Percentiles rank a stretch among this genome's conserved stretches.
Conservation (phyloP, 2,113 vertebrate species). For the Sylvietta virens region DNA sequence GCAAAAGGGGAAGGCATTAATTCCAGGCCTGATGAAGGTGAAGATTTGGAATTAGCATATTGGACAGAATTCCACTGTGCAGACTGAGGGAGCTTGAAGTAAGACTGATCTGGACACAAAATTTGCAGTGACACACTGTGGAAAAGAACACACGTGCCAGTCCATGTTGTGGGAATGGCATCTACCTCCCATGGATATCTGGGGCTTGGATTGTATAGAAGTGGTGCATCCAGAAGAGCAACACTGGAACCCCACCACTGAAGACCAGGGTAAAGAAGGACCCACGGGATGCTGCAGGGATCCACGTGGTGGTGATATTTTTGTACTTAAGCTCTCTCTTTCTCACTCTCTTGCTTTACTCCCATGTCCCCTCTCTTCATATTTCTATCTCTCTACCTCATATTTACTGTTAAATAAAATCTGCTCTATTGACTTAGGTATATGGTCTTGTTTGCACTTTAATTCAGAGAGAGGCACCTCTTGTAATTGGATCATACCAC, state of each 20-base stretch:
- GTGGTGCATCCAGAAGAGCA: not conserved
- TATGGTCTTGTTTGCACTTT: not conserved
- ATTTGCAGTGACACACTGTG: not conserved
- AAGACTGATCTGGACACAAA: not conserved
- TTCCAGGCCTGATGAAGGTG: not conserved
- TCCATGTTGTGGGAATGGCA: not conserved
- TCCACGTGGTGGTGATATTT: not conserved
- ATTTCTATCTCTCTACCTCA: not conserved
- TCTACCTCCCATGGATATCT: not conserved
- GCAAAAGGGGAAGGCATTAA: not conserved
- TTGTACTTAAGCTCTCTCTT: not conserved
- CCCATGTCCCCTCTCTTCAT: not conserved
- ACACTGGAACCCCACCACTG: not conserved
- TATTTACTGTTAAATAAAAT: not conserved
- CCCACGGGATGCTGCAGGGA: rapidly evolving
- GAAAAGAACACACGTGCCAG: not conserved
- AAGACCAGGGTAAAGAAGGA: not conserved
- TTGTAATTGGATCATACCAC: not conserved
- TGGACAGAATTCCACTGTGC: not conserved
- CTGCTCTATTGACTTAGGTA: not conserved
- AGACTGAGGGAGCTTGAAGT: not conserved
- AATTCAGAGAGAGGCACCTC: not conserved
- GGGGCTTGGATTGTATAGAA: not conserved
- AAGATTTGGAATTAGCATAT: not conserved
- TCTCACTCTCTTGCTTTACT: not conserved